Evolutionary conservation across 2,113 vertebrate genomes (phyloP).

Genomic region (Podarcis muralis): DNA sequence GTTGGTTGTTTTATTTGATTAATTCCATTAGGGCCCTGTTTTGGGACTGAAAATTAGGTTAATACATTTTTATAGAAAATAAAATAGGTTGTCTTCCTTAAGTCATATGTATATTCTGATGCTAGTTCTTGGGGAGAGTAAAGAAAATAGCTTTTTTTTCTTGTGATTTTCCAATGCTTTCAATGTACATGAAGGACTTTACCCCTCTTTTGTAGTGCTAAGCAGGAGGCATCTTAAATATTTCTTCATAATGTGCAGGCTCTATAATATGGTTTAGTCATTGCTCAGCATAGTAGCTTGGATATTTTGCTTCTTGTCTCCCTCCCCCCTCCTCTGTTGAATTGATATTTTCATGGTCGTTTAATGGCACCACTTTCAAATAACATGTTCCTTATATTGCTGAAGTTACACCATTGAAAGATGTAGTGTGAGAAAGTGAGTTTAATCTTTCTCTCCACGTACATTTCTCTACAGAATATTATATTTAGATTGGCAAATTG

Average conservation of each 20-base stretch:
- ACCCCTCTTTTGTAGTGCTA: not conserved
- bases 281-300: not conserved
- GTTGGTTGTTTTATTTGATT: no score
- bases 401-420: not conserved
- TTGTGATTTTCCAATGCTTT: not conserved
- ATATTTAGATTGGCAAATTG: constrained; percentile 9
- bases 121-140: no score
- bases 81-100: no score
- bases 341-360: not conserved
- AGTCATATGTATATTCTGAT: no score
- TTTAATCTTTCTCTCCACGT: not conserved
- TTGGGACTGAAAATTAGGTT: no score
- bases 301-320: no score
- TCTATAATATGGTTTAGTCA: not conserved
- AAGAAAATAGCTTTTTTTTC: no score
- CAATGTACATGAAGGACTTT: not conserved
- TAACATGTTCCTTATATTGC: not conserved
- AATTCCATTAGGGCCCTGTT: no score
- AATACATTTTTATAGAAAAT: no score
- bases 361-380: not conserved
- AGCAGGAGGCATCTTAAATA: not conserved
- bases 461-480: not conserved
- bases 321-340: not conserved
- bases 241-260: not conserved
- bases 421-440: not conserved